These are phyloP conservation scores for Vombatus ursinus DNA, from an alignment of 2,113 vertebrate species.

Conservation along the genomic window DNA sequence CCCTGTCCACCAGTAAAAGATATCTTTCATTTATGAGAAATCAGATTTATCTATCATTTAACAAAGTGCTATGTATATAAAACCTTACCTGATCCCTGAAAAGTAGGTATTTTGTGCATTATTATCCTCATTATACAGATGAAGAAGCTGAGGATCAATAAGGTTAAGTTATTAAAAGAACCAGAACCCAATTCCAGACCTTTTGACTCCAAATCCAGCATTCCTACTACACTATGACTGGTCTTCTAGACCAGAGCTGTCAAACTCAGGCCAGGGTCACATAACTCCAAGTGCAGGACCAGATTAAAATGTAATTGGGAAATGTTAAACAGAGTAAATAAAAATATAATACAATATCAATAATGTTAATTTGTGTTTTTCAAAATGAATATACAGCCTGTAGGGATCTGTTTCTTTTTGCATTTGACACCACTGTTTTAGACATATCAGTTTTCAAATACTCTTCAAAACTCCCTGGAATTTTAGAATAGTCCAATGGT, in stretches of 20 bases:
- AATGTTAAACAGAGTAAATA: not conserved
- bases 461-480: not conserved
- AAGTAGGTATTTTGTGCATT: not conserved
- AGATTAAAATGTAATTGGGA: not conserved
- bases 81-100: slow-evolving; percentile 25
- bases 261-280: not conserved
- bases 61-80: not conserved
- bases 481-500: not conserved
- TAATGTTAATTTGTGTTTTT: not conserved
- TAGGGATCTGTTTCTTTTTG: not conserved
- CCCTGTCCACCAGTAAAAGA: not conserved
- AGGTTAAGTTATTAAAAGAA: not conserved
- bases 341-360: not conserved
- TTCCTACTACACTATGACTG: not conserved
- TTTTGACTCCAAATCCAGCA: not conserved
- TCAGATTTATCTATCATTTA: not conserved
- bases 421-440: not conserved
- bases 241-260: not conserved
- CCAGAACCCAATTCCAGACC: not conserved
- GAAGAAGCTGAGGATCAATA: slow-evolving; percentile 20
- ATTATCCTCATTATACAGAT: slow-evolving; percentile 14
- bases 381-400: not conserved
- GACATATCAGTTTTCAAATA: not conserved
- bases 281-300: not conserved
- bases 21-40: not conserved